A percentile compares a stretch with the other conserved stretches of the same genome.
phyloP scores from a whole-genome alignment of 2,113 vertebrate genomes.

The Phalacrocorax brasilianus region DNA sequence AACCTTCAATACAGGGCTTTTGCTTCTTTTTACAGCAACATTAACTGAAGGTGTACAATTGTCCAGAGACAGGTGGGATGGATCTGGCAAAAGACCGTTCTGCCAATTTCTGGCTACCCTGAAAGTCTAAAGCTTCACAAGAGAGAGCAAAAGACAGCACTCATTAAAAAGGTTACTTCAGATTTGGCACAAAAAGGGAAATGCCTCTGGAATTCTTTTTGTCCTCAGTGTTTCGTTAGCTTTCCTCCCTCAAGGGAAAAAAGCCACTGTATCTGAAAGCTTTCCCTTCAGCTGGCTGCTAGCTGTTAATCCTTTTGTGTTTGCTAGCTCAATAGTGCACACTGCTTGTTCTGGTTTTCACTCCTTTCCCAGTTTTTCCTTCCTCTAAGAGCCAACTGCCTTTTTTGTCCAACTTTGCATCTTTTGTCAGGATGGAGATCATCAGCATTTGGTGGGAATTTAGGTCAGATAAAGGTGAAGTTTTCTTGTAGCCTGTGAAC shows the following conservation, averaged over 20 bases:
- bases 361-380: constrained; percentile 2
- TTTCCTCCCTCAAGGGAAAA: constrained; percentile 40
- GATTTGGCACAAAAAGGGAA: constrained; percentile 46
- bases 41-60: not conserved
- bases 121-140: constrained; percentile 13
- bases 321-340: constrained; percentile 38
- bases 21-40: not conserved
- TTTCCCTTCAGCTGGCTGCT: constrained; percentile 48
- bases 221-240: not conserved
- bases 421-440: constrained; percentile 32
- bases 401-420: not conserved
- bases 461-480: constrained; percentile 50
- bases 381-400: not conserved
- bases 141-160: constrained; percentile 1
- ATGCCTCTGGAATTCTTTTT: constrained; percentile 36
- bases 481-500: constrained; percentile 23
- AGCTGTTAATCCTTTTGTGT: constrained; percentile 51
- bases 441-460: constrained; percentile 24
- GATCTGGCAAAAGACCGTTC: not conserved
- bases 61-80: not conserved
- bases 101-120: not conserved
- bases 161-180: constrained; percentile 43
- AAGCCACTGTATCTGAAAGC: constrained; percentile 39
- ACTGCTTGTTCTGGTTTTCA: constrained; percentile 18
- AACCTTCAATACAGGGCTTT: not conserved